Percentiles rank a stretch among this genome's conserved stretches.
These are phyloP conservation scores for Laterallus jamaicensis DNA, from an alignment of 2,113 vertebrate species.

Conservation along the genomic window DNA sequence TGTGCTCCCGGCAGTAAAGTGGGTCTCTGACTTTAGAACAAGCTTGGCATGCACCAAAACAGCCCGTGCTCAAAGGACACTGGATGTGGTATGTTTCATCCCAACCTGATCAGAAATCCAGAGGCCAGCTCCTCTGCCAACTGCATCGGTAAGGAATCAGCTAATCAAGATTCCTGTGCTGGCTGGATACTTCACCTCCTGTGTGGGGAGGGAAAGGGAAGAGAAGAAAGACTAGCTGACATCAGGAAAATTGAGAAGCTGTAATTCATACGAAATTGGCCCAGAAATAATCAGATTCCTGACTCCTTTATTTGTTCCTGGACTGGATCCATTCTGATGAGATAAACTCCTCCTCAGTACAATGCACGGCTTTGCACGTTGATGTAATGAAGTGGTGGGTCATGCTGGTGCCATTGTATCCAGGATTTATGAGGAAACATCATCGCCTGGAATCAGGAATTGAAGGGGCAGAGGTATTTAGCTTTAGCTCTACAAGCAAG, in stretches of 20 bases:
- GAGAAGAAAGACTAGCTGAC: constrained; percentile 57
- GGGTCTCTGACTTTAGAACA: fast-evolving
- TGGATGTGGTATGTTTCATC: not conserved
- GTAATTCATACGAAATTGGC: constrained; percentile 17
- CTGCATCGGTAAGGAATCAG: not conserved
- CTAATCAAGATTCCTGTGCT: constrained; percentile 40
- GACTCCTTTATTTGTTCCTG: constrained; percentile 71
- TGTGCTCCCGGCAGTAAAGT: not conserved
- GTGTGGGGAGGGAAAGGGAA: not conserved
- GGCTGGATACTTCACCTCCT: not conserved
- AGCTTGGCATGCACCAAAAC: not conserved
- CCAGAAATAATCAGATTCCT: constrained; percentile 64
- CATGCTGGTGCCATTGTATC: constrained; percentile 11
- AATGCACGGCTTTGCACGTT: constrained; percentile 25
- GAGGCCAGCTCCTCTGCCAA: not conserved
- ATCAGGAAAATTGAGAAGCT: constrained; percentile 58
- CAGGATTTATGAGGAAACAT: constrained; percentile 64
- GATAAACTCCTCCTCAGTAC: constrained; percentile 64
- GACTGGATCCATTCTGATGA: constrained; percentile 52
- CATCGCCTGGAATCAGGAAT: not conserved
- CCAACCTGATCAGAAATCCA: not conserved
- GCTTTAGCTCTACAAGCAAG: constrained; percentile 4
- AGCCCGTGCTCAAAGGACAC: not conserved
- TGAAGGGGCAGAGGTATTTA: constrained; percentile 3
- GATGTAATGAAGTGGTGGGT: constrained; percentile 70